A percentile compares a stretch with the other conserved stretches of the same genome.
These are phyloP conservation scores for Conopomorpha cramerella DNA, from an alignment of 1,140 invertebrate species.

Conservation along the genomic window DNA sequence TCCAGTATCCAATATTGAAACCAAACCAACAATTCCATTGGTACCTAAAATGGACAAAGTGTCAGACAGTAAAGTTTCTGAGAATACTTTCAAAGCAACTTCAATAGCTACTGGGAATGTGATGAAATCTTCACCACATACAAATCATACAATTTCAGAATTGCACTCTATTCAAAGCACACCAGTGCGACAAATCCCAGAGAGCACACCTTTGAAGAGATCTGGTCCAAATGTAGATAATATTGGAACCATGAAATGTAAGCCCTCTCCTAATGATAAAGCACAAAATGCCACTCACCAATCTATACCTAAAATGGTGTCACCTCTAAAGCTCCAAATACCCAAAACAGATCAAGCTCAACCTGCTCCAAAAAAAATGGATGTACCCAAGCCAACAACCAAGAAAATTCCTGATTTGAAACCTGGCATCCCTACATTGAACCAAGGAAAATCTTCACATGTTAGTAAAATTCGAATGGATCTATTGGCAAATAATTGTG, in stretches of 20 bases:
- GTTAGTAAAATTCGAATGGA: constrained; percentile 46
- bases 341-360: constrained; percentile 26
- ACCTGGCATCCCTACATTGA: constrained; percentile 16
- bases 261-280: constrained; percentile 17
- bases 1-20: constrained; percentile 6
- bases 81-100: constrained; percentile 35
- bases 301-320: constrained; percentile 29
- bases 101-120: constrained; percentile 5
- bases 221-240: constrained; percentile 13
- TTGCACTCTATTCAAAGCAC: no score
- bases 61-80: no score
- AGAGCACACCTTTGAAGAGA: constrained; percentile 25
- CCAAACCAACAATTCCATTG: constrained; percentile 10
- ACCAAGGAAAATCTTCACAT: constrained; percentile 23
- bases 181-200: constrained; percentile 16
- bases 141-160: constrained; percentile 8
- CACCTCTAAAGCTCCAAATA: constrained; percentile 39
- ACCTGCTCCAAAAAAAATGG: constrained; percentile 13
- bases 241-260: constrained; percentile 28
- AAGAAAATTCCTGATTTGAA: constrained; percentile 51
- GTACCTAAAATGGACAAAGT: no score
- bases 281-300: no score
- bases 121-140: constrained; percentile 9
- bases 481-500: constrained; percentile 49
- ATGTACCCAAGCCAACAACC: constrained; percentile 19